These are phyloP conservation scores for Diphyllodes magnificus DNA, from an alignment of 2,113 vertebrate genomes.

Conservation along the genomic window DNA sequence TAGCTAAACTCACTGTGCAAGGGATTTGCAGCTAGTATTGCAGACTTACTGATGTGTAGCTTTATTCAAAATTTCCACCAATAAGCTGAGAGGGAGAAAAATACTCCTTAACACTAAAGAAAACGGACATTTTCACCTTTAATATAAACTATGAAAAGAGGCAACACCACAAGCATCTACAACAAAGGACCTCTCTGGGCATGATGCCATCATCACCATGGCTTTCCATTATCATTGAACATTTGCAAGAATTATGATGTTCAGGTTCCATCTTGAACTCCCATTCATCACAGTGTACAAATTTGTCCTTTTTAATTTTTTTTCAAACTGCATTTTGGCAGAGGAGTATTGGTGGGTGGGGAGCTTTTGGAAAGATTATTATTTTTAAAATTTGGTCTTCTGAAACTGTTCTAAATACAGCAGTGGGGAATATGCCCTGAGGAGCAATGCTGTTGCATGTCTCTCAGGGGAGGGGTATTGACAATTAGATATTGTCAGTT, in stretches of 20 bases:
- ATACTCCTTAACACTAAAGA: neutral
- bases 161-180: neutral
- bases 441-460: conserved; percentile 18
- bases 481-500: conserved; percentile 50
- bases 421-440: conserved; percentile 34
- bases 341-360: neutral
- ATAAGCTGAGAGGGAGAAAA: neutral
- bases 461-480: conserved; percentile 44
- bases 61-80: neutral
- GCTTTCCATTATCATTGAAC: neutral
- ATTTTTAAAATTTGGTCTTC: conserved; percentile 18
- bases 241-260: neutral
- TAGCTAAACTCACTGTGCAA: neutral
- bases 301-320: conserved; percentile 1
- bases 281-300: neutral
- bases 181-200: neutral
- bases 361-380: conserved; percentile 23
- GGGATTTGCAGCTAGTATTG: neutral
- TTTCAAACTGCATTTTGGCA: conserved; percentile 38
- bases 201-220: neutral
- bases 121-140: neutral
- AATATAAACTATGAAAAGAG: neutral
- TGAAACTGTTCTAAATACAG: conserved; percentile 55
- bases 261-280: conserved; percentile 23
- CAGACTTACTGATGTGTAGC: neutral